A percentile compares a stretch with the other conserved stretches of the same genome.
These are phyloP conservation scores for Zosterops pallidus DNA, from an alignment of 2,113 vertebrate genomes.

Conservation along the genomic window DNA sequence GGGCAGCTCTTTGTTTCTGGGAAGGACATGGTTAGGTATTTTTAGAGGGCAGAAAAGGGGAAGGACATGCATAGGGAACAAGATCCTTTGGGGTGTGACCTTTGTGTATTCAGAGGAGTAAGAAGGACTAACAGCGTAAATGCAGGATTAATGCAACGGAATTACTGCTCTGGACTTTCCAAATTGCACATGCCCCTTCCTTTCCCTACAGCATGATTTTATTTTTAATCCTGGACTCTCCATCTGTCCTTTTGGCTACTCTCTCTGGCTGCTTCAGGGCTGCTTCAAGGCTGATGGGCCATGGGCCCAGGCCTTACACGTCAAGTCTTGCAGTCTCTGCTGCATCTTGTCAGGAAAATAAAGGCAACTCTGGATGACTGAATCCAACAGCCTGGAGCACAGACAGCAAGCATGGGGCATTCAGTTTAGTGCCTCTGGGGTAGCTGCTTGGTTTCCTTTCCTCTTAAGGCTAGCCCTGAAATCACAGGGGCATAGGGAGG, in stretches of 20 bases:
- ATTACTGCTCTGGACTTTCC: constrained; percentile 24
- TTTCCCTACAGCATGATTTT: constrained; percentile 45
- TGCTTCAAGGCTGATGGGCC: constrained; percentile 44
- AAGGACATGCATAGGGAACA: constrained; percentile 1
- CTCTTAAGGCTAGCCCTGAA: background rate
- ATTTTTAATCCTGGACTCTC: constrained; percentile 57
- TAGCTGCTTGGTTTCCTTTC: background rate
- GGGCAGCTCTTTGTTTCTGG: background rate
- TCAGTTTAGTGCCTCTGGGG: constrained; percentile 1
- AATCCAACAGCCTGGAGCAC: background rate
- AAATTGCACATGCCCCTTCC: constrained; percentile 27
- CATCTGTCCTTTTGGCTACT: constrained; percentile 58
- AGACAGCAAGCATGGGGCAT: background rate
- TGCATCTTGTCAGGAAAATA: background rate
- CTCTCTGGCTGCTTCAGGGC: constrained; percentile 57
- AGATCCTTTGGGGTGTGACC: background rate
- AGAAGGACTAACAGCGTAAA: background rate
- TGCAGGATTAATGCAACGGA: background rate
- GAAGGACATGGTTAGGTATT: background rate
- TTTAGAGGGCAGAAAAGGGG: background rate
- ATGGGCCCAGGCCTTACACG: background rate
- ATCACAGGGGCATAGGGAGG: background rate
- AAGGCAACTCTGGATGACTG: constrained; percentile 6
- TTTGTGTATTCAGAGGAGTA: constrained; percentile 12
- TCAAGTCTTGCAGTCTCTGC: constrained; percentile 46